Evolutionary conservation across 2,888 invertebrate genomes (phyloP).

Genomic region (Pardosa pseudoannulata): DNA sequence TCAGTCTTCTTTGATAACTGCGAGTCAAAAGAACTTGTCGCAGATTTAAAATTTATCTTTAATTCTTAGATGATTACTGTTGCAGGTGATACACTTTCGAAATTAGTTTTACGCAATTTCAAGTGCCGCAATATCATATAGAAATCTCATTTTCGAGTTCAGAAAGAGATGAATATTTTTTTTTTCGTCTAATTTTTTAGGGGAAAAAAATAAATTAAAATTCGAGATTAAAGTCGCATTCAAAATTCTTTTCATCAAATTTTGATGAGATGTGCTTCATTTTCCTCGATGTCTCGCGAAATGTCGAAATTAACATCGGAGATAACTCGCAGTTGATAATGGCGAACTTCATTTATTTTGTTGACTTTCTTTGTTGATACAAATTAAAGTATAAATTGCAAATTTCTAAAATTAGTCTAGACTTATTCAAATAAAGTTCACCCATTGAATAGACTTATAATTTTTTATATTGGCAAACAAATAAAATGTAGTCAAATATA

Average conservation of each 20-base stretch:
- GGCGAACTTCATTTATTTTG: background rate
- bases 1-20: slow-evolving; percentile 36
- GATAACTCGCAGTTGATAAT: no score
- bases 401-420: background rate
- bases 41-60: slow-evolving; percentile 11
- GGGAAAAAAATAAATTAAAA: background rate
- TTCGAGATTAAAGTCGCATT: background rate
- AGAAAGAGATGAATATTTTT: background rate
- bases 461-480: no score
- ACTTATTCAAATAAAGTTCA: no score
- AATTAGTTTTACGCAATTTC: slow-evolving; percentile 1
- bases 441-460: no score
- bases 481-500: no score
- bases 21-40: slow-evolving; percentile 13
- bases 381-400: background rate
- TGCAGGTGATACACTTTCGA: background rate
- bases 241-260: background rate
- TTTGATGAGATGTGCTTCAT: background rate
- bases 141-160: background rate
- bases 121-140: background rate
- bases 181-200: background rate
- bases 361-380: background rate
- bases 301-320: background rate
- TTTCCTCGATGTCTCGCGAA: no score
- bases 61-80: slow-evolving; percentile 6